phyloP scores from a whole-genome alignment of 1,140 invertebrate genomes.

The Coenobita brevimanus region DNA sequence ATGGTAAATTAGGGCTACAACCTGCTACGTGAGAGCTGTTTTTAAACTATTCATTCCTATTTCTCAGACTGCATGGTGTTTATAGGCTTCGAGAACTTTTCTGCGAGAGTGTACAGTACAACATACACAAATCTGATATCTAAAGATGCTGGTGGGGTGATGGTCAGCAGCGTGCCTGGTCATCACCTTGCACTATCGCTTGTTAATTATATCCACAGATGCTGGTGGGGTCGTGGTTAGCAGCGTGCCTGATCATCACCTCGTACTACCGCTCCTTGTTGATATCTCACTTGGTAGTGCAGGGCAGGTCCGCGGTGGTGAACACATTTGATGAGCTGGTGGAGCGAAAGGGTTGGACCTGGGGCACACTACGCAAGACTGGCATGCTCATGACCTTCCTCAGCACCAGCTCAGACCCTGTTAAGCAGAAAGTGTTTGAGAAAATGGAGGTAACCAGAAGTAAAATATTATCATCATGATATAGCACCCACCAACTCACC shows the following conservation, averaged over 20 bases:
- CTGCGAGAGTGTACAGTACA: no score
- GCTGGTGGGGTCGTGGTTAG: constrained; percentile 18
- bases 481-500: no score
- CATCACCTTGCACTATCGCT: background rate
- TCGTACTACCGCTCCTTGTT: constrained; percentile 9
- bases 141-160: constrained; percentile 2
- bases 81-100: no score
- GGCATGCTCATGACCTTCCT: background rate
- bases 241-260: background rate
- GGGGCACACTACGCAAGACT: constrained; percentile 11
- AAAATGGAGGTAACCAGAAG: background rate
- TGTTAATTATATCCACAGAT: background rate
- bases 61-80: no score
- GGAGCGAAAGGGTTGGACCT: background rate
- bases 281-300: constrained; percentile 31
- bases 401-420: background rate
- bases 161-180: constrained; percentile 16
- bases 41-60: no score
- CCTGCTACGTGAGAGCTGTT: no score
- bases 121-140: no score
- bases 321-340: constrained; percentile 21
- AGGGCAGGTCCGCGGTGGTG: background rate
- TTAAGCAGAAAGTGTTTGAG: background rate
- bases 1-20: no score
- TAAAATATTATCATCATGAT: no score